Percentiles rank a stretch among this genome's conserved stretches.
phyloP scores from a whole-genome alignment of 2,888 invertebrate species.

The Gasteruption jaculator region DNA sequence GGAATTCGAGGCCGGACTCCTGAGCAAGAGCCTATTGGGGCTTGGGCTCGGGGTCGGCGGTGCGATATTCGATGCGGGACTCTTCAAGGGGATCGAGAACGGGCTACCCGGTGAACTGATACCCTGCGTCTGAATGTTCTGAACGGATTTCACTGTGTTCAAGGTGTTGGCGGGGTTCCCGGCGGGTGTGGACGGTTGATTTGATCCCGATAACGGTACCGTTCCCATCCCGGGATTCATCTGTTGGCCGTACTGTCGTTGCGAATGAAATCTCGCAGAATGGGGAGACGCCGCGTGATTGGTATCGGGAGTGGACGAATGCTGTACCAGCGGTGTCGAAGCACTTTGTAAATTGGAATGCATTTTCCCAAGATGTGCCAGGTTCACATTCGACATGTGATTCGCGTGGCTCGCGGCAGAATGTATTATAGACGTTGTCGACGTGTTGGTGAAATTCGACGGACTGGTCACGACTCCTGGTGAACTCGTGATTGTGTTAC shows the following conservation, averaged over 20 bases:
- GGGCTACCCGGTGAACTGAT: constrained; percentile 48
- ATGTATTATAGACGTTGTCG: constrained; percentile 40
- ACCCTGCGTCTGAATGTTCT: constrained; percentile 45
- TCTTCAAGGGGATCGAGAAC: constrained; percentile 48
- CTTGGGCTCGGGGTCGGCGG: constrained; percentile 50
- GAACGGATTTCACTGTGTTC: constrained; percentile 44
- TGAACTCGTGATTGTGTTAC: constrained; percentile 36
- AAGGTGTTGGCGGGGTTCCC: constrained; percentile 33
- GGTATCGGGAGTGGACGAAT: constrained; percentile 36
- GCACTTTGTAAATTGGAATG: constrained; percentile 42
- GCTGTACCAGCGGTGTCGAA: constrained; percentile 37
- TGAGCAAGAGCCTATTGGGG: constrained; percentile 44
- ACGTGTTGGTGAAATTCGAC: constrained; percentile 43
- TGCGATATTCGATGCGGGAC: constrained; percentile 48
- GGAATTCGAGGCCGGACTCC: constrained; percentile 49
- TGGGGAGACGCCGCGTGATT: constrained; percentile 36
- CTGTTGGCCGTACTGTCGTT: constrained; percentile 40
- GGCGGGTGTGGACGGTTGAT: constrained; percentile 23
- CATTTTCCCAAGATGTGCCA: constrained; percentile 44
- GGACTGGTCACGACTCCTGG: constrained; percentile 38
- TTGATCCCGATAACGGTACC: constrained; percentile 30
- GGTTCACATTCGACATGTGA: constrained; percentile 38
- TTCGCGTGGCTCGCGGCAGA: constrained; percentile 39
- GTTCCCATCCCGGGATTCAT: constrained; percentile 31
- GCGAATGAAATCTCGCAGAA: constrained; percentile 36